Base-by-base conservation (phyloP, 2,797 vertebrate genomes). In the Ptychobarbus kaznakovi region DNA sequence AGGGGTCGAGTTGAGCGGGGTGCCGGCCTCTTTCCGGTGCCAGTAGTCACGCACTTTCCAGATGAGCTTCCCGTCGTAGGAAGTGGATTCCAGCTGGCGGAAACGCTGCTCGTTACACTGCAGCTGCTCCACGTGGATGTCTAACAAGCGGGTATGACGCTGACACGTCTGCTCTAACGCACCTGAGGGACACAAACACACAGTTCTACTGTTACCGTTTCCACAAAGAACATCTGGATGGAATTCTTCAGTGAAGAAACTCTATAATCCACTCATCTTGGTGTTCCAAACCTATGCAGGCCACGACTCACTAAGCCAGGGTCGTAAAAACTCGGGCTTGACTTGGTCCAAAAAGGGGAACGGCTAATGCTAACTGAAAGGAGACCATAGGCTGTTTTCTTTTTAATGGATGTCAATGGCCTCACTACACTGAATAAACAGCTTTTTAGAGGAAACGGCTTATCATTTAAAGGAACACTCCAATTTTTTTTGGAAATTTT, bases 21-120 rank as follows among this genome's bases (percentile, higher is more conserved):
- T 86, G 0, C 96, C 97, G 1, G 95, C 95, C 61, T 94, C 95
- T 76, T 95, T 96, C 92, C 91, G 96, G 88, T 87, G 90, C 85
- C 88, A 92, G 88, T 97, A 97, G 90, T 97, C 95, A 0, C 94
- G 92, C 89, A 98, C 96, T 92, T 98, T 98, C 97, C 97, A 98
- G 88, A 98, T 97, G 76, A 98, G 94, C 90, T 95, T 97, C 13
- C 97, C 97, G 0, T 95, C 96, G 49, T 96, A 97, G 66, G 96
- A 96, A 0, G 95, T 95, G 0, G 94, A 94, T 91, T 97, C 96
- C 4, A 98, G 94, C 86, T 97, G 94, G 80, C 93, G 94, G 86
- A 98, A 97, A 11, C 95, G 95, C 76, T 96, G 95, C 84, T 96
- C 94, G 0, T 97, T 97, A 84, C 92, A 95, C 80, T 91, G 95